Base-by-base conservation (phyloP, 2,888 invertebrate genomes). In the Enchytraeus crypticus region DNA sequence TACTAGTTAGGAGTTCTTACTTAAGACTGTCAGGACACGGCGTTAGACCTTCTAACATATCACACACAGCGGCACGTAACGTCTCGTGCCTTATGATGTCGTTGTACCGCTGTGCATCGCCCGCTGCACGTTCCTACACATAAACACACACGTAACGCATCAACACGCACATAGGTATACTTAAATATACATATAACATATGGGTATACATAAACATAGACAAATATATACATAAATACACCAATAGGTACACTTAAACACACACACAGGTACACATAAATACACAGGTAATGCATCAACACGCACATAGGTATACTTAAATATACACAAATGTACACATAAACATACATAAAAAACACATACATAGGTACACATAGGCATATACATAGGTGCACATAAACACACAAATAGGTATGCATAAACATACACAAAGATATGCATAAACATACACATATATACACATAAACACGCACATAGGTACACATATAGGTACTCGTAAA, bases 1-100 rank as follows among this genome's bases (percentile, higher is more conserved):
- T n/a, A n/a, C n/a, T n/a, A n/a, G n/a, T n/a, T n/a, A 5, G n/a
- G 33, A 2, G 3, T 14, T 26, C 46, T 34, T 18, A 59, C 59
- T 33, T 30, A 5, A 59, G 38, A 29, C 43, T 51, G 3, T 51
- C 53, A 29, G 51, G 51, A 38, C 53, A 59, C 1, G 59, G 59
- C 34, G 51, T 72, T 32, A 65, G 70, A 33, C 73, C 73, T 53
- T 83, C 82, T 46, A 84, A 69, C 82, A 83, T 83, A 59, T 83
- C 83, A 74, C 83, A 81, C 2, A 84, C 84, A 33, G 83, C 83
- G 11, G 83, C 83, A 49, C 84, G 73, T 18, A 84, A 67, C 0
- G 83, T 83, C 72, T 84, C 83, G 71, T 84, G 83, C 54, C 76
- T 79, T 59, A 84, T 82, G 32, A 83, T 81, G 55, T 83, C 81